Percentiles rank a stretch among this genome's conserved stretches.
Conservation (phyloP, 30 jellyfish, hydroid and myxozoan genomes). For the Clytia hemisphaerica region DNA sequence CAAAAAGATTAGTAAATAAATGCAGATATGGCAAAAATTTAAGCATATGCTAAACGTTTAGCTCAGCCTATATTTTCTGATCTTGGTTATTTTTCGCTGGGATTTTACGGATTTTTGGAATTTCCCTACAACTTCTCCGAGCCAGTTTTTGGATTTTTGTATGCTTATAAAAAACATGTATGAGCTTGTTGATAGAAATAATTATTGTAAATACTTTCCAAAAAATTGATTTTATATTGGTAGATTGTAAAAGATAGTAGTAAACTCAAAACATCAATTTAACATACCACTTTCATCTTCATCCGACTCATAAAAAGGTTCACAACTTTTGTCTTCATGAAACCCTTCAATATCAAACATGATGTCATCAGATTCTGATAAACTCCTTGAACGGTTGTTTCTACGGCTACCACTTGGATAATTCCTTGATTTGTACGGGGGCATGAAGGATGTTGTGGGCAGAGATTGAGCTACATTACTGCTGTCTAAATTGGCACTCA, state of each 20-base stretch:
- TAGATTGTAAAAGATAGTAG: background rate
- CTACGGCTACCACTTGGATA: background rate
- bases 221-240: background rate
- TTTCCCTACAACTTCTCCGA: no score
- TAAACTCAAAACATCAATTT: no score
- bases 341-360: conserved; percentile 92
- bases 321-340: conserved; percentile 59
- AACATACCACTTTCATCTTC: conserved; percentile 91
- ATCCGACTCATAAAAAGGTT: conserved; percentile 91
- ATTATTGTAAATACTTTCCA: no score
- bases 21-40: no score
- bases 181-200: no score
- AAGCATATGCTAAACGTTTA: no score
- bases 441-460: background rate
- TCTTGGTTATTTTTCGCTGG: no score
- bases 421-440: background rate
- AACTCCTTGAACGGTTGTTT: conserved; percentile 25
- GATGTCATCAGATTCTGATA: conserved; percentile 55
- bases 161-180: no score
- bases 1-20: no score
- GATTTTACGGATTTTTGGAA: no score
- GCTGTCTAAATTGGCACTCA: background rate
- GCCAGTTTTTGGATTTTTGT: no score
- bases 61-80: no score
- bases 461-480: conserved; percentile 10